Evolutionary conservation across 2,113 vertebrate species (phyloP).

Genomic region (Barnardius zonarius): DNA sequence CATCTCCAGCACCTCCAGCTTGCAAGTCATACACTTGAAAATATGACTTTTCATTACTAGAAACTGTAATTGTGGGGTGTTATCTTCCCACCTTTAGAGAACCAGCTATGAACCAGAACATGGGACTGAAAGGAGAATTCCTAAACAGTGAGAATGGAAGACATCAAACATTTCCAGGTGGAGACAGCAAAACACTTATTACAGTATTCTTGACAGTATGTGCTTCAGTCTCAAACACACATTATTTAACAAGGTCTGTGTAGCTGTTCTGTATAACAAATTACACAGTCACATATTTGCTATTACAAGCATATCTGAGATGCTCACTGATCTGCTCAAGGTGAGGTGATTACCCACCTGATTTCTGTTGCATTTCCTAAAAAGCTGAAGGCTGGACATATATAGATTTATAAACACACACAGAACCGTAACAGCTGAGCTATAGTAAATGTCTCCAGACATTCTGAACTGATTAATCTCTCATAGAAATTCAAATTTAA

Average conservation of each 20-base stretch:
- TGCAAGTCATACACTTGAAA: not conserved
- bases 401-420: not conserved
- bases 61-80: not conserved
- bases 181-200: not conserved
- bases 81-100: not conserved
- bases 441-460: not conserved
- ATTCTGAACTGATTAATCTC: not conserved
- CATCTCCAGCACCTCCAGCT: not conserved
- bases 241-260: not conserved
- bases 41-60: not conserved
- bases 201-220: not conserved
- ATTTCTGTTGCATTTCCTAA: not conserved
- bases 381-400: not conserved
- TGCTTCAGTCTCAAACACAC: not conserved
- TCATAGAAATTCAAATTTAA: not conserved
- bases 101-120: not conserved
- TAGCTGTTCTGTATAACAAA: not conserved
- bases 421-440: not conserved
- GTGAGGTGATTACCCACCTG: not conserved
- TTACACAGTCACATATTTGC: not conserved
- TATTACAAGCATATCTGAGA: not conserved
- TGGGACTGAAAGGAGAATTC: not conserved
- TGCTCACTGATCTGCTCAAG: not conserved
- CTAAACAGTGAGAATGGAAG: not conserved
- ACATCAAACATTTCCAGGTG: not conserved